Evolutionary conservation across 2,888 invertebrate genomes (phyloP).

Genomic region (Nemurella pictetii): DNA sequence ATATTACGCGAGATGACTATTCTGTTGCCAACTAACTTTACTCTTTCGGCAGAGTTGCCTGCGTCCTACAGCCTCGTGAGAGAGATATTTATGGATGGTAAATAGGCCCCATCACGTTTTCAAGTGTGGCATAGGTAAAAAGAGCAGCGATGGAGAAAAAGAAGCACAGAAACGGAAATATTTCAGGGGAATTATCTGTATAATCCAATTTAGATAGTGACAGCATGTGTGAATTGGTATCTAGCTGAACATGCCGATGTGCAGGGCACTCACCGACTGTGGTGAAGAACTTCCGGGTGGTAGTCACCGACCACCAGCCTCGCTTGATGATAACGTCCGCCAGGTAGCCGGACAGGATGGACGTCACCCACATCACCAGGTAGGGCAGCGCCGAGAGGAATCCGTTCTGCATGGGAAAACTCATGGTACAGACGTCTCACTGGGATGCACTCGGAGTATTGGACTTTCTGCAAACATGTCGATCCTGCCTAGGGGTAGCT

Average conservation of each 20-base stretch:
- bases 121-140: no score
- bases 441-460: no score
- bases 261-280: conserved; percentile 61
- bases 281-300: conserved; percentile 67
- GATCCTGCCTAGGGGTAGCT: no score
- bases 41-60: no score
- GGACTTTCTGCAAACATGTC: no score
- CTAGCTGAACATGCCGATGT: no score
- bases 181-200: background rate
- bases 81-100: no score
- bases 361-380: conserved; percentile 67
- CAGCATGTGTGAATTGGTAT: background rate
- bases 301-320: conserved; percentile 59
- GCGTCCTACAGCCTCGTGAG: no score
- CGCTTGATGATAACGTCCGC: conserved; percentile 70
- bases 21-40: no score
- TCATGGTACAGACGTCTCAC: background rate
- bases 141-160: no score
- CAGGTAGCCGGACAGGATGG: conserved; percentile 64
- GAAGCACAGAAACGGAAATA: background rate
- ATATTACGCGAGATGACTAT: no score
- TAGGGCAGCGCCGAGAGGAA: conserved; percentile 66
- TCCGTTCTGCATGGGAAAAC: conserved; percentile 54
- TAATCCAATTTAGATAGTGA: background rate
- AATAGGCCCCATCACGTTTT: no score